Evolutionary conservation across 2,797 vertebrate genomes (phyloP), one percentile per base, ranked within the genome.

Genomic region (Sternotherus odoratus): DNA sequence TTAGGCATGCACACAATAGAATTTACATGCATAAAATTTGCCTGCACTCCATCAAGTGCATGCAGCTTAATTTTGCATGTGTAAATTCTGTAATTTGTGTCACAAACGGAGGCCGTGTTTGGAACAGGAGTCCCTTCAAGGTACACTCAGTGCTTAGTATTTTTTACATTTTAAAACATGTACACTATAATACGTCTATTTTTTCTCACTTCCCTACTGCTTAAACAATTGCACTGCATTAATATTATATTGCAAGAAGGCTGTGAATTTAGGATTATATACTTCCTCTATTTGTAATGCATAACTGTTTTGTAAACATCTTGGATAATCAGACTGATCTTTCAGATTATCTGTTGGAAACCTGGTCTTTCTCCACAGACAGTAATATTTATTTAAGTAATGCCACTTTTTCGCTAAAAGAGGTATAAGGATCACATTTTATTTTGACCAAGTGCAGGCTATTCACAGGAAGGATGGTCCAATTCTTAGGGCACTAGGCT

Each of bases 71-170:
- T 48, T 46, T 48, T 75, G 8, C 72, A 75, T 30, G 43, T 48
- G 26, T 46, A 43, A 74, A 46, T 74, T 74, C 24, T 46, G 26
- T 75, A 48, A 75, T 48, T 48, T 48, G 43, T 75, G 43, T 30
- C n/a, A 77, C 80, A 94, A 94, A 80, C 39, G 90, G 83, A 50
- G 82, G 56, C 69, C 79, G 83, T 87, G 86, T 95, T 96, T 93
- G 36, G 79, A 46, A 50, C 15, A 85, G 77, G 87, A 85, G 77
- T 79, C 39, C 12, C 74, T 66, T 79, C 80, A 5, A 11, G 21
- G 12, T 2, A 23, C 0, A 0, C 49, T 4, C 3, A 2, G 28
- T 15, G 43, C 16, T 83, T n/a, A 78, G 51, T 5, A 21, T 0
- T 21, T 48, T 90, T 53, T 69, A 78, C 7, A 72, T 46, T 89